A percentile compares a stretch with the other conserved stretches of the same genome.
Evolutionary conservation across 2,113 vertebrate genomes (phyloP).

Genomic region (Ondatra zibethicus): DNA sequence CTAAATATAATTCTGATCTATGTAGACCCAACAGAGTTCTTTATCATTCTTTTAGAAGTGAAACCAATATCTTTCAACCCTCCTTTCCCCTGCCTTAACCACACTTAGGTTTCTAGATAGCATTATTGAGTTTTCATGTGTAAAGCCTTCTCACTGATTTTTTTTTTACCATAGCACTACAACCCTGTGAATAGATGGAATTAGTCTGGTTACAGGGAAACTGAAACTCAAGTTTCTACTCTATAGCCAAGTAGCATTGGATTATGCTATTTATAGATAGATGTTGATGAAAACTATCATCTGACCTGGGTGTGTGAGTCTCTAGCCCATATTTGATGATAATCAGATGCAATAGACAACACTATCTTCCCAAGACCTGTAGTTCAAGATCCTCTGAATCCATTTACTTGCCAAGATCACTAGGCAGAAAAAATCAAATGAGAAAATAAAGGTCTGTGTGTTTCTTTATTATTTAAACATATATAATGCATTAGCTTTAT

Average conservation of each 20-base stretch:
- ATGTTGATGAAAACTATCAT: not conserved
- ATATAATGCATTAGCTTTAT: not conserved
- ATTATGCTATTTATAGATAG: not conserved
- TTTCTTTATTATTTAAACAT: constrained; percentile 10
- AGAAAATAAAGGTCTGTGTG: not conserved
- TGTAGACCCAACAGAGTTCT: not conserved
- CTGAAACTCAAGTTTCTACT: not conserved
- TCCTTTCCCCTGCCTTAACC: not conserved
- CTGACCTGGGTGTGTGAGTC: not conserved
- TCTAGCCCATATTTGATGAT: not conserved
- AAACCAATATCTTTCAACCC: not conserved
- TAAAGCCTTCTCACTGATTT: not conserved
- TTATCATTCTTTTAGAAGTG: not conserved
- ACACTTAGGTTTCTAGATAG: not conserved
- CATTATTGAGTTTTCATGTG: not conserved
- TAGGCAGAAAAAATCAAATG: not conserved
- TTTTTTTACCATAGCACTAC: not conserved
- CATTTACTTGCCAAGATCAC: not conserved
- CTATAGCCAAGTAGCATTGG: not conserved
- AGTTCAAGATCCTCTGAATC: not conserved
- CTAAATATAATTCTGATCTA: not conserved
- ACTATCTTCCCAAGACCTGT: not conserved
- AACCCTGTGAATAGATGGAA: not conserved
- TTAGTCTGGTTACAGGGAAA: not conserved
- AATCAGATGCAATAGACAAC: not conserved